Percentiles rank a stretch among this genome's conserved stretches.
phyloP scores from a whole-genome alignment of 2,113 vertebrate genomes.

The Spheniscus mendiculus region DNA sequence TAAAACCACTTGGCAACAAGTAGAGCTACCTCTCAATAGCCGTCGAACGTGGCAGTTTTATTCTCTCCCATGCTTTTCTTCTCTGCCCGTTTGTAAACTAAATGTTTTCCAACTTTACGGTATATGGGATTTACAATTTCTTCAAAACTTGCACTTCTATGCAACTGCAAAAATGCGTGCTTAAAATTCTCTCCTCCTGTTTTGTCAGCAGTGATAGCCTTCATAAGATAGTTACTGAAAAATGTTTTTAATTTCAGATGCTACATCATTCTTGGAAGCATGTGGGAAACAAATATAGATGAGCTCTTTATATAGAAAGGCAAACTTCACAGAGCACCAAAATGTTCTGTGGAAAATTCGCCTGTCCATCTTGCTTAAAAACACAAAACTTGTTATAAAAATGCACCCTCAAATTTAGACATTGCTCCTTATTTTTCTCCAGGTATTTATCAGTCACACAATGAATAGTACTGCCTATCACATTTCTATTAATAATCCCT shows the following conservation, averaged over 20 bases:
- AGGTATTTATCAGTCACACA: not conserved
- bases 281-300: conserved; percentile 32
- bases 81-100: not conserved
- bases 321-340: conserved; percentile 16
- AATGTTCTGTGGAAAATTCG: not conserved
- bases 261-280: conserved; percentile 38
- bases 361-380: conserved; percentile 21
- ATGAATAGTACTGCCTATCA: not conserved
- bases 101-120: not conserved
- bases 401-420: not conserved
- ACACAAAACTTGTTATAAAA: not conserved
- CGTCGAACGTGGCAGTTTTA: not conserved
- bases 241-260: conserved; percentile 38
- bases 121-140: not conserved
- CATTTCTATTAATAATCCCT: not conserved
- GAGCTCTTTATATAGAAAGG: not conserved
- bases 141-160: not conserved
- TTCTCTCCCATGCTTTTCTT: not conserved
- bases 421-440: not conserved
- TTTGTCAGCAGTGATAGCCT: not conserved
- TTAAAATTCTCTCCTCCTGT: not conserved
- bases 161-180: not conserved
- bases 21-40: not conserved
- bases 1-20: not conserved
- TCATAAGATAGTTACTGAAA: not conserved